Base-by-base conservation (phyloP, 1,140 invertebrate species). In the Tetragonula clypearis region DNA sequence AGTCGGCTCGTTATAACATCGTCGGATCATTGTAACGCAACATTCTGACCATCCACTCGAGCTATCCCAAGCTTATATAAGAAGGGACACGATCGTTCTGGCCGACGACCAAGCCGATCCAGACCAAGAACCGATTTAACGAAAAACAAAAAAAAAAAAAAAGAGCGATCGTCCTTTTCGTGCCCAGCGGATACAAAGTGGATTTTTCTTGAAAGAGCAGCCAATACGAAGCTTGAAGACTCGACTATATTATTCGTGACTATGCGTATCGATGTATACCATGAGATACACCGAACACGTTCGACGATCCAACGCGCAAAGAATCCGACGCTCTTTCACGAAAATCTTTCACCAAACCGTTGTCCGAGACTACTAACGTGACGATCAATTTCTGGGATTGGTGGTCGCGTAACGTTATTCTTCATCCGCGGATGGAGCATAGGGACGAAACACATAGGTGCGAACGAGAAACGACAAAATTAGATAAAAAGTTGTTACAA, bases 401-500 rank as follows among this genome's bases (percentile, higher is more conserved):
- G 23, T 69, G 30, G 41, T 88, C 65, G 73, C 82, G 60, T 14
- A 35, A 69, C 56, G 23, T 71, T 87, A 30, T 30, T 73, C 58
- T 74, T 71, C 21, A 60, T 56, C 60, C 23, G 12, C 30, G 65
- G 62, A 71, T 26, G 55, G 35, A 21, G 56, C 30, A 69, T 23
- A 77, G 75, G 65, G 55, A 66, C 19, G 76, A 80, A 62, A 62
- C 60, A 60, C 15, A 68, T 41, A 41, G 41, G 41, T 56, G 79
- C 80, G 73, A 86, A 77, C 17, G 60, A 89, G 78, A 74, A 82
- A 90, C 62, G 83, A 89, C 76, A 87, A 86, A 87, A 69, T 53
- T 90, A 90, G 85, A 84, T 90, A 93, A 90, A 62, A 74, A 93
- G 84, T 93, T 94, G 91, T 94, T 93, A 93, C 82, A 83, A 92